Conservation (phyloP, 2,888 invertebrate species). For the Ormyrus thymus region DNA sequence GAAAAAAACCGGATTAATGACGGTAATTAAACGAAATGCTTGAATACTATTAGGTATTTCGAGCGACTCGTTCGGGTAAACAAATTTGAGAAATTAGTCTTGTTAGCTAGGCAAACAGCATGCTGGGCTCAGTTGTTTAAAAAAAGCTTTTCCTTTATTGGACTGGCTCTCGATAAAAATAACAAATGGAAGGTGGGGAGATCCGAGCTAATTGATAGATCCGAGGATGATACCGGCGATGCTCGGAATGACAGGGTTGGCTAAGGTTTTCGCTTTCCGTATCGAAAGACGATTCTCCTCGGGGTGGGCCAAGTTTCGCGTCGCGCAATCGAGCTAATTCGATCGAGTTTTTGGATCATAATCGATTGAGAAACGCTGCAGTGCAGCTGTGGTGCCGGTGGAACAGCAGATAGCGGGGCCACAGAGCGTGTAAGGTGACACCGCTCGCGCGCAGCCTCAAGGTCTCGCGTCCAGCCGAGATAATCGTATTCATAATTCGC, state of each 20-base stretch:
- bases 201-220: no score
- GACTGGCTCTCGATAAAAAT: no score
- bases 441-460: conserved; percentile 65
- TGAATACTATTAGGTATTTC: neutral
- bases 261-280: conserved; percentile 74
- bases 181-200: no score
- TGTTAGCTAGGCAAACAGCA: neutral
- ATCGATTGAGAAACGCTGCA: no score
- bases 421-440: conserved; percentile 70
- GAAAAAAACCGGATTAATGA: conserved; percentile 15
- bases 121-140: no score
- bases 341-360: no score
- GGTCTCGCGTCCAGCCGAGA: conserved; percentile 61
- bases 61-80: conserved; percentile 11
- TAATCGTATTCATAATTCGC: conserved; percentile 72
- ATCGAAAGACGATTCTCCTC: conserved; percentile 73
- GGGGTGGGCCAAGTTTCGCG: conserved; percentile 67
- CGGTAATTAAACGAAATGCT: conserved; percentile 38
- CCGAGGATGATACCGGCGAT: no score
- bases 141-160: no score
- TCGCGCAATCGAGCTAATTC: no score
- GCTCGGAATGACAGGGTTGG: conserved; percentile 71
- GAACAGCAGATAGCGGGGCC: no score
- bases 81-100: conserved; percentile 32
- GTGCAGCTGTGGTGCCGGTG: no score